Conservation (phyloP, 2,113 vertebrate species). For the Labrus mixtus region DNA sequence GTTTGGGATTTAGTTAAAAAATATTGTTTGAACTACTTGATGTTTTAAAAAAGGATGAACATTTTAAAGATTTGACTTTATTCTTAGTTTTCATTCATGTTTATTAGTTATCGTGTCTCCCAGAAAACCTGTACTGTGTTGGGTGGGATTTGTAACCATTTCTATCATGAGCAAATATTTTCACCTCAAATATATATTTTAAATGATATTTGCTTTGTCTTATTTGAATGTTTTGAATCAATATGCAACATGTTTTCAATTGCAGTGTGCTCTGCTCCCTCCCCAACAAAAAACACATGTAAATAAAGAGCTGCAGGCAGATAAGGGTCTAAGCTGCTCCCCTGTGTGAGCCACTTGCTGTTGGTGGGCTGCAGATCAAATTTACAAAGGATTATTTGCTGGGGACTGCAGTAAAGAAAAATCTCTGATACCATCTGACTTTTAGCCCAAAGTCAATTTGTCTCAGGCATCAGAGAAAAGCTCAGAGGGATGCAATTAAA, state of each 20-base stretch:
- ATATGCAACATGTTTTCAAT: background rate
- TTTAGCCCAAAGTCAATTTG: constrained; percentile 75
- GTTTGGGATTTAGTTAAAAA: no score
- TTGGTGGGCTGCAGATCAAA: constrained; percentile 58
- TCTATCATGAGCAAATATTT: no score
- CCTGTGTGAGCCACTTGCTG: constrained; percentile 44
- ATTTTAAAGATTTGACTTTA: no score
- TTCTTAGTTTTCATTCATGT: no score
- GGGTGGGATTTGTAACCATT: no score
- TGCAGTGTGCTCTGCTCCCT: background rate
- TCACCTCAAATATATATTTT: no score
- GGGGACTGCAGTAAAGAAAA: constrained; percentile 60
- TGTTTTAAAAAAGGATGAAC: no score
- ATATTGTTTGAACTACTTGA: no score
- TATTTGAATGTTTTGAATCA: background rate
- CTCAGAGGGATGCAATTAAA: constrained; percentile 76
- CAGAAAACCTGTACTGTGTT: no score
- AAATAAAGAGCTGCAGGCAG: constrained; percentile 27
- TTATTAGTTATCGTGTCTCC: no score
- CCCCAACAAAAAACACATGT: constrained; percentile 1
- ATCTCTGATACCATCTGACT: constrained; percentile 70
- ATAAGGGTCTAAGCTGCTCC: constrained; percentile 24
- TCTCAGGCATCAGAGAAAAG: constrained; percentile 60
- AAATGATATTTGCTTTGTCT: no score
- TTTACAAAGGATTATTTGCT: constrained; percentile 68